Evolutionary conservation across 1,140 invertebrate species (phyloP), one percentile per base, ranked within the genome.

Genomic region (Streblospio benedicti): DNA sequence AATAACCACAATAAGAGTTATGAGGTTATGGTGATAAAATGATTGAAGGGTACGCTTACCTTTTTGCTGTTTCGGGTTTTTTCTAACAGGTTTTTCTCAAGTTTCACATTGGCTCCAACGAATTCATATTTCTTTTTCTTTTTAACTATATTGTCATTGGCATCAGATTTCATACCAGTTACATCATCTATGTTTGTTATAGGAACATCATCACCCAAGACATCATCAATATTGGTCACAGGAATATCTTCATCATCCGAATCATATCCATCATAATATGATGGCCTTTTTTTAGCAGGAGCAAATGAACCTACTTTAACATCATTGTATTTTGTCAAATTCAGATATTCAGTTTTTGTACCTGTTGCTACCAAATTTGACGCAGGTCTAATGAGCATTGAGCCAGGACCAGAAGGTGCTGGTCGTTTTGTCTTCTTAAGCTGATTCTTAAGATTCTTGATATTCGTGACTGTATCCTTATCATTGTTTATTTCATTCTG

Each of bases 161-260:
- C 45, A 28, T 27, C 18, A 6, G 30, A 20, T 20, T 5, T 55
- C 6, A 47, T 27, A 31, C 23, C 30, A n/a, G 23, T n/a, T n/a
- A 52, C 20, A 44, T 63, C 51, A 33, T 63, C 57, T 35, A 63
- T 59, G 41, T 60, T 60, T 35, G 51, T 63, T 4, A 60, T 27
- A 33, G 51, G 57, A 20, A 59, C 23, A 52, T 62, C 47, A n/a
- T 62, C 33, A 18, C 20, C 47, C 18, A 60, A 23, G 25, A 31
- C 25, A 30, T 60, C 61, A 45, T 58, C 45, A 35, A 60, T 25
- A 32, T 59, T 59, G 18, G 49, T 54, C 23, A 59, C 35, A 54
- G 49, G 57, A 6, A 49, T 27, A 49, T 53, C 28, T 5, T 45
- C 52, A 33, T 61, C 60, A 32, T 59, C 57, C 3, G 16, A 20